Evolutionary conservation across 2,113 vertebrate genomes (phyloP).

Genomic region (Theristicus caerulescens): DNA sequence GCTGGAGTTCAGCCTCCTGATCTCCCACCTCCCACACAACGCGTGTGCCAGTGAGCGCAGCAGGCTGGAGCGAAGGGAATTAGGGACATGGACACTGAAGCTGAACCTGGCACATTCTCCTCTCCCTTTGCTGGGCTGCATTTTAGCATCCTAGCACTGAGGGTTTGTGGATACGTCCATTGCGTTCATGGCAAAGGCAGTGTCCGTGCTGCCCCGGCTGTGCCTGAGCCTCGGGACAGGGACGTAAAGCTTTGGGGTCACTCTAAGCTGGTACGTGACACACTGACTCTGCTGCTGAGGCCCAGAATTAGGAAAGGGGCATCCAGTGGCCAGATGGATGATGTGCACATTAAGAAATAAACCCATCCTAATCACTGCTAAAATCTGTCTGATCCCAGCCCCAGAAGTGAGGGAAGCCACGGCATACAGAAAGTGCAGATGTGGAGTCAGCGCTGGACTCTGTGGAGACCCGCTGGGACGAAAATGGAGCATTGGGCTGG

Average conservation of each 20-base stretch:
- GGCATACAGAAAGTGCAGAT: background rate
- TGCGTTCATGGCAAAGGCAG: background rate
- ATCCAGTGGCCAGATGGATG: background rate
- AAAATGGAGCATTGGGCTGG: background rate
- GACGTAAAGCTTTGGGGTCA: background rate
- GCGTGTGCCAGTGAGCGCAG: fast-evolving
- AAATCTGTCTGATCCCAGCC: background rate
- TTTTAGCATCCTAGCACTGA: background rate
- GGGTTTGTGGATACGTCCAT: background rate
- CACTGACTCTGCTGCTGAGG: background rate
- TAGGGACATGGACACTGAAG: fast-evolving
- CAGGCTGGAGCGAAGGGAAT: background rate
- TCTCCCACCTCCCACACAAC: background rate
- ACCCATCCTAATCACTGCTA: background rate
- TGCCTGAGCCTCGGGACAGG: background rate
- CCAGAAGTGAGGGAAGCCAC: background rate
- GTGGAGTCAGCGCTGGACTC: background rate
- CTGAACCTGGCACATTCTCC: background rate
- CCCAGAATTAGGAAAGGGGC: background rate
- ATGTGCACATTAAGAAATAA: background rate
- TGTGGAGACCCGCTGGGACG: background rate
- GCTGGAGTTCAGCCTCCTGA: background rate
- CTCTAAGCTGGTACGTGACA: background rate
- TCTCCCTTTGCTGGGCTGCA: background rate
- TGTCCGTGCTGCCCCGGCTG: background rate